These are phyloP conservation scores for Helicoverpa assulta DNA, from an alignment of 2,888 invertebrate species.

Conservation along the genomic window DNA sequence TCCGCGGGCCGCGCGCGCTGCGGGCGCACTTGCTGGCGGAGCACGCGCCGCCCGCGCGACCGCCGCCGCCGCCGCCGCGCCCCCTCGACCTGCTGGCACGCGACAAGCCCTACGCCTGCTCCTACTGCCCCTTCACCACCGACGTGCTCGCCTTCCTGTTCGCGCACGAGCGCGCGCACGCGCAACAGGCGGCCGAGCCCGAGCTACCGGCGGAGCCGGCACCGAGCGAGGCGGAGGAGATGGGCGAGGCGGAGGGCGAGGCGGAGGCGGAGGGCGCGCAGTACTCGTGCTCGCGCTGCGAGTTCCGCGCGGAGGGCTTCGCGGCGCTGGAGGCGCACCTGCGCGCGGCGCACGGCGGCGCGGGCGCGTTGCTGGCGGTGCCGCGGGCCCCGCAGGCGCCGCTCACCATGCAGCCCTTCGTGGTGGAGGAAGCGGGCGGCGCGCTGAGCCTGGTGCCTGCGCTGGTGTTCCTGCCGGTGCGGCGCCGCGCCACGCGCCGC, in stretches of 20 bases:
- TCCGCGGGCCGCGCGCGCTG: slow-evolving; percentile 96
- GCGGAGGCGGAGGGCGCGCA: slow-evolving; percentile 73
- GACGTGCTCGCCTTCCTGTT: slow-evolving; percentile 97
- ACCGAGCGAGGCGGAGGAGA: slow-evolving; percentile 62
- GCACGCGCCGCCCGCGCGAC: slow-evolving; percentile 92
- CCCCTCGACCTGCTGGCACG: slow-evolving; percentile 90
- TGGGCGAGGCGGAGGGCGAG: slow-evolving; percentile 66
- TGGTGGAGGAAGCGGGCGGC: slow-evolving; percentile 92
- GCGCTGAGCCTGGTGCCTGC: slow-evolving; percentile 95
- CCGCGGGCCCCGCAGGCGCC: slow-evolving; percentile 92
- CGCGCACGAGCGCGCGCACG: slow-evolving; percentile 97
- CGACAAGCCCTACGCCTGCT: slow-evolving; percentile 96
- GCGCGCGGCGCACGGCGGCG: slow-evolving; percentile 87
- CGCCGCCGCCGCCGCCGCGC: slow-evolving; percentile 83
- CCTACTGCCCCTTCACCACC: slow-evolving; percentile 97
- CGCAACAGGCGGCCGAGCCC: slow-evolving; percentile 79
- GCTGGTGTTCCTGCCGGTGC: slow-evolving; percentile 98
- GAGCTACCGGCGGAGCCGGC: slow-evolving; percentile 59
- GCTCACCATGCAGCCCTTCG: slow-evolving; percentile 98
- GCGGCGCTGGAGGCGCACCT: slow-evolving; percentile 87
- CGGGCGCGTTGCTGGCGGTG: slow-evolving; percentile 87
- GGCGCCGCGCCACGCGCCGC: slow-evolving; percentile 95
- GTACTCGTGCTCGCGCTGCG: slow-evolving; percentile 87
- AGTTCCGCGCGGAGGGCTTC: slow-evolving; percentile 86
- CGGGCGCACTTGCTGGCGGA: slow-evolving; percentile 96